These are phyloP conservation scores for Steatornis caripensis DNA, from an alignment of 2,113 vertebrate species.

Conservation along the genomic window DNA sequence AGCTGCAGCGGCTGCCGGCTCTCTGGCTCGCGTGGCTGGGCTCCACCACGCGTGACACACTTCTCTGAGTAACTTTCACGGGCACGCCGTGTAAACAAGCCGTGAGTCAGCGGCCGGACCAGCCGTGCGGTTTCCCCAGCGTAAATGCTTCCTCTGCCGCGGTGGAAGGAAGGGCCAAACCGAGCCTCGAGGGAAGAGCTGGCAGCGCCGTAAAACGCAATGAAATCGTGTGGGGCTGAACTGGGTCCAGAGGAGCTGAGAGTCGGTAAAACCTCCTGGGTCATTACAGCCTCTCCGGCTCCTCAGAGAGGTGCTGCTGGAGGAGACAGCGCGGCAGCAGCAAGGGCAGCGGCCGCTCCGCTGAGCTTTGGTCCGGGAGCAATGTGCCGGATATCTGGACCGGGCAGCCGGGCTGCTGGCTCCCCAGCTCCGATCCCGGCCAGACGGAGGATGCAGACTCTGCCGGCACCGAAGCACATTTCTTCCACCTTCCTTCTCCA, in stretches of 20 bases:
- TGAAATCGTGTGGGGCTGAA: background rate
- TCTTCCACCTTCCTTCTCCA: background rate
- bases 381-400: background rate
- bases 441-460: background rate
- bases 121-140: background rate
- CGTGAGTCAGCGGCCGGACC: conserved; percentile 2
- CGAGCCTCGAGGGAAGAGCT: background rate
- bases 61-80: background rate
- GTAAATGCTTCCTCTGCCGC: background rate
- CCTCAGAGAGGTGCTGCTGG: too few species aligned
- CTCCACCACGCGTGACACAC: background rate
- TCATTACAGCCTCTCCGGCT: background rate
- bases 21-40: background rate
- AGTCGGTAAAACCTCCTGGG: background rate
- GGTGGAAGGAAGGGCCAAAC: background rate
- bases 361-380: background rate
- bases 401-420: too few species aligned
- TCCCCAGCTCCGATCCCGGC: background rate
- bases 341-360: rapidly evolving
- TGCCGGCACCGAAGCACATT: too few species aligned
- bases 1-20: background rate
- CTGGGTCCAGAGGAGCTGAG: background rate
- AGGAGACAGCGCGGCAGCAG: background rate
- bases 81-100: background rate
- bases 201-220: background rate